Conservation (phyloP, 2,888 invertebrate species). For the Pammene aurita region DNA sequence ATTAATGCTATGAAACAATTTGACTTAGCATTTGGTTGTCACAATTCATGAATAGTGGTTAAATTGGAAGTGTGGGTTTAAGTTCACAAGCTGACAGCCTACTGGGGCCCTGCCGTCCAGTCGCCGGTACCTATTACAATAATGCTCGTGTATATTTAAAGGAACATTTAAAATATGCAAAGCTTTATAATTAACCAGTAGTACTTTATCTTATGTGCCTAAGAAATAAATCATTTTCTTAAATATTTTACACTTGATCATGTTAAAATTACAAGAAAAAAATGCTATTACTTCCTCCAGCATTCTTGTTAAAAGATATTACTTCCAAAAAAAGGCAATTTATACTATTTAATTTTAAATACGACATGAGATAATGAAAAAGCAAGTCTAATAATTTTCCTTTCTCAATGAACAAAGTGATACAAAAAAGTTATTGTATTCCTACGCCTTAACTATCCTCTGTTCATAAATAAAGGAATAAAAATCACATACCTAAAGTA, state of each 20-base stretch:
- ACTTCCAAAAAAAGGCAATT: conserved; percentile 53
- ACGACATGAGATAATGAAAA: conserved; percentile 53
- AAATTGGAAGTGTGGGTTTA: conserved; percentile 56
- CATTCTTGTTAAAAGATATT: conserved; percentile 55
- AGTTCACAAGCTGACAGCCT: conserved; percentile 55
- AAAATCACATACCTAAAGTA: conserved; percentile 63
- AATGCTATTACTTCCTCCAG: conserved; percentile 58
- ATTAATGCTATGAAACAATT: conserved; percentile 81
- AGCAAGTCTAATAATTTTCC: conserved; percentile 53
- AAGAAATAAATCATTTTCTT: conserved; percentile 77
- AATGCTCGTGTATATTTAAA: conserved; percentile 49
- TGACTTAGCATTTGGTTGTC: conserved; percentile 80
- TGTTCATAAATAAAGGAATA: conserved; percentile 60
- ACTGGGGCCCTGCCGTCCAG: conserved; percentile 42
- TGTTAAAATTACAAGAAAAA: conserved; percentile 63
- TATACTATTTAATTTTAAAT: conserved; percentile 57
- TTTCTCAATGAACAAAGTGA: conserved; percentile 57
- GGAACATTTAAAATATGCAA: conserved; percentile 63
- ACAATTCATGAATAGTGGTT: conserved; percentile 67
- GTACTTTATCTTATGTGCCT: conserved; percentile 79
- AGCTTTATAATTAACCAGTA: conserved; percentile 72
- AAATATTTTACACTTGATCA: conserved; percentile 79
- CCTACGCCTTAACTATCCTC: conserved; percentile 45
- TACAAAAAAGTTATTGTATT: conserved; percentile 42
- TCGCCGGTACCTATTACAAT: conserved; percentile 28